phyloP scores from a whole-genome alignment of 2,888 invertebrate genomes.

The Orchesellides sinensis region DNA sequence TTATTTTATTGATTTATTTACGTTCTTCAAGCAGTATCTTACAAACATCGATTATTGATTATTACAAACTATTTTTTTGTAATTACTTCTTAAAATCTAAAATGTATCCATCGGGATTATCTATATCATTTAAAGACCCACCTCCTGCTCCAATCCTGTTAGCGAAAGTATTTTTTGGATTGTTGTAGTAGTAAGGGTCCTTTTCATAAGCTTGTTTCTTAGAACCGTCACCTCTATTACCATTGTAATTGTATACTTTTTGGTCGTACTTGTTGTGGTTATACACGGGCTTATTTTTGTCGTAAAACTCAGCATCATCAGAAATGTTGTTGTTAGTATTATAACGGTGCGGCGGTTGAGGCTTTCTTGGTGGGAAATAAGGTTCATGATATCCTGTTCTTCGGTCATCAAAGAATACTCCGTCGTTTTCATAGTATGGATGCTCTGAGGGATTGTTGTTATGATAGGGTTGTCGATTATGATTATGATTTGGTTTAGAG shows the following conservation, averaged over 20 bases:
- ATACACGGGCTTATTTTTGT: background rate
- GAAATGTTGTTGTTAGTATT: constrained; percentile 11
- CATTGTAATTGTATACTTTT: too few species aligned
- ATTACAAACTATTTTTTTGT: constrained; percentile 2
- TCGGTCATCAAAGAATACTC: constrained; percentile 11
- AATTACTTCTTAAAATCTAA: constrained; percentile 61
- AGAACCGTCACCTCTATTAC: constrained; percentile 16
- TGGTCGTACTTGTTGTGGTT: constrained; percentile 15
- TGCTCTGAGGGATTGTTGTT: constrained; percentile 19
- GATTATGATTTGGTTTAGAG: too few species aligned
- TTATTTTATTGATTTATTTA: background rate
- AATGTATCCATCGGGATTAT: constrained; percentile 67
- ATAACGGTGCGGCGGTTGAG: background rate
- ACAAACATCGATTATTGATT: background rate
- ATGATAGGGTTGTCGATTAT: constrained; percentile 12
- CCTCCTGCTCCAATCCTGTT: constrained; percentile 20
- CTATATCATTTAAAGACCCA: constrained; percentile 45
- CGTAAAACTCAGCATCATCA: constrained; percentile 8
- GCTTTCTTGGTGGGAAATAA: background rate
- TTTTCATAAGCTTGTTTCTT: constrained; percentile 38
- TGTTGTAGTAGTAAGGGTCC: constrained; percentile 23
- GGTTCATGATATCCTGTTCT: too few species aligned
- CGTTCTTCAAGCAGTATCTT: background rate
- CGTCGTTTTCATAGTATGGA: constrained; percentile 13
- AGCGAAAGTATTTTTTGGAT: constrained; percentile 13